Percentiles rank a stretch among this genome's conserved stretches.
Conservation (phyloP, 2,888 invertebrate genomes). For the Camptogramma bilineatum region DNA sequence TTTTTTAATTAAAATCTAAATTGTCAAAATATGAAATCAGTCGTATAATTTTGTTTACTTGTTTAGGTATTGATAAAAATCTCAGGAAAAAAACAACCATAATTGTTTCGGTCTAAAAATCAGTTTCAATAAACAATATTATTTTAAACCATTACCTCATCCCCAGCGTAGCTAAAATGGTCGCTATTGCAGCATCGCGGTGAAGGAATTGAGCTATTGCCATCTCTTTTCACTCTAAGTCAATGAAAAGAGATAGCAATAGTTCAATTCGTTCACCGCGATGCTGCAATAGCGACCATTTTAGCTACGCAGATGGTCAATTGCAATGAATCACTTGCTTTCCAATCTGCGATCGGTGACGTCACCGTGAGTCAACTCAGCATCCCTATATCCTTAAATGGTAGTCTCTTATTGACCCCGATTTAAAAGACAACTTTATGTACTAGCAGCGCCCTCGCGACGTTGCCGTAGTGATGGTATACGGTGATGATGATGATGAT, state of each 20-base stretch:
- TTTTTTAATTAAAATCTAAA: neutral
- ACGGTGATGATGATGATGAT: too few species aligned
- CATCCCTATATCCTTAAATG: constrained; percentile 32
- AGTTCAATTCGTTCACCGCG: too few species aligned
- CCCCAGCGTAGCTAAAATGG: too few species aligned
- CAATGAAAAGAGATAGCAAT: too few species aligned
- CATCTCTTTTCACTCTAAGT: too few species aligned
- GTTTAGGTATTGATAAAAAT: neutral
- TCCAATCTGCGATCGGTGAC: constrained; percentile 38
- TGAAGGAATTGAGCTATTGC: too few species aligned
- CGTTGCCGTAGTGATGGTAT: too few species aligned
- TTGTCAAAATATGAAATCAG: neutral
- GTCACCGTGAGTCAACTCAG: constrained; percentile 35
- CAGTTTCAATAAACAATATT: neutral
- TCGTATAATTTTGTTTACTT: neutral
- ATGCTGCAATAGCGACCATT: too few species aligned
- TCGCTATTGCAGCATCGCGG: too few species aligned
- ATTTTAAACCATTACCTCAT: constrained; percentile 21
- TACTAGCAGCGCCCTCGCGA: too few species aligned
- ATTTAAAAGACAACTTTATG: constrained; percentile 2
- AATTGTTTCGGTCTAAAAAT: neutral
- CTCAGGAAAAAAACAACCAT: too few species aligned
- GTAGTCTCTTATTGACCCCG: constrained; percentile 29
- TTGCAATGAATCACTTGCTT: constrained; percentile 38
- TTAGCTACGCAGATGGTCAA: too few species aligned